These are phyloP conservation scores for Tenodera sinensis DNA, from an alignment of 2,888 invertebrate genomes.

Conservation along the genomic window DNA sequence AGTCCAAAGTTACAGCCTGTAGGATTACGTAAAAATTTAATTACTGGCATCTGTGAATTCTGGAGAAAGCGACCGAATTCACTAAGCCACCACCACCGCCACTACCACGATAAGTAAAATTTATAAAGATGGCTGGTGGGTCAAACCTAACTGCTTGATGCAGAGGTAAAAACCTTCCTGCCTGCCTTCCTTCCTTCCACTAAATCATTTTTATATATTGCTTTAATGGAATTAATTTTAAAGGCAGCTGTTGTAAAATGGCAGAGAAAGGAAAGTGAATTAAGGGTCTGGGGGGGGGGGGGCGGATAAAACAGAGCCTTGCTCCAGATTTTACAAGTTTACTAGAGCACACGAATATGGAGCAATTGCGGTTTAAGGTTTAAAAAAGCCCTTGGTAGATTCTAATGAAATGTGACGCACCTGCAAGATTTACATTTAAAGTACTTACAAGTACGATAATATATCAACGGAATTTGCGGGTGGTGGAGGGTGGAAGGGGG, in stretches of 20 bases:
- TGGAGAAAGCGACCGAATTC: background rate
- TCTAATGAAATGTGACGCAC: background rate
- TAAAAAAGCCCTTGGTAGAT: background rate
- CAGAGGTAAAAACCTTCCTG: background rate
- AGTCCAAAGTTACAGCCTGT: too few relatives aligned
- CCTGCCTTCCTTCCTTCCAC: too few relatives aligned
- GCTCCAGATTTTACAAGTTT: background rate
- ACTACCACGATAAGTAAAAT: background rate
- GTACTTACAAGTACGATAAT: background rate
- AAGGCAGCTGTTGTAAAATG: background rate
- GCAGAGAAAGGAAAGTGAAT: too few relatives aligned
- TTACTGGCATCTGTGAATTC: background rate
- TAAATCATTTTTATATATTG: background rate
- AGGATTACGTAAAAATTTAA: background rate
- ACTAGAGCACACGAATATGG: background rate
- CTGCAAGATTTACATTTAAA: background rate
- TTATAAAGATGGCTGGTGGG: background rate
- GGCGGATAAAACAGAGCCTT: background rate
- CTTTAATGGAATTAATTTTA: background rate
- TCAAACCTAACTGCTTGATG: background rate
- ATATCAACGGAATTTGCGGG: too few relatives aligned
- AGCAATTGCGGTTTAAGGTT: background rate
- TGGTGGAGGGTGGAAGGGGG: too few relatives aligned
- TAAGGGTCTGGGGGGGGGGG: too few relatives aligned
- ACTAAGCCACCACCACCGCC: too few relatives aligned